These are phyloP conservation scores for Chelon auratus DNA, from an alignment of 2,797 vertebrate genomes.

Conservation along the genomic window DNA sequence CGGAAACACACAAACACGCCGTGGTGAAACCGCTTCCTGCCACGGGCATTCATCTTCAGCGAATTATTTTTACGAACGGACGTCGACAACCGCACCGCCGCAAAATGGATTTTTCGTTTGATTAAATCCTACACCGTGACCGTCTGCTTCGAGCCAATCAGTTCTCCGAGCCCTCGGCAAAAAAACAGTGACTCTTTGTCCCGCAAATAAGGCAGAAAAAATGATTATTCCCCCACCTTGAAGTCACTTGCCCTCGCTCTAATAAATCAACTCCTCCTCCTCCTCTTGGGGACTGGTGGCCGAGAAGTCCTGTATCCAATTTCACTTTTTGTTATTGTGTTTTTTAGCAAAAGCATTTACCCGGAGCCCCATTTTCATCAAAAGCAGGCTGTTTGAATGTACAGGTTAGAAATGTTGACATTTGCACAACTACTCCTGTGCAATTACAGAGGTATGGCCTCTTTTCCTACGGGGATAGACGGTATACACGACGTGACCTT, in stretches of 20 bases:
- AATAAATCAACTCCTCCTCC: slow-evolving; percentile 51
- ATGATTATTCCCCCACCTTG: slow-evolving; percentile 48
- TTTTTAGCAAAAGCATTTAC: slow-evolving; percentile 58
- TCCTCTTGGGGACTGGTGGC: slow-evolving; percentile 35
- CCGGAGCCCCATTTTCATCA: slow-evolving; percentile 62
- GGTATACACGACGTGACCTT: slow-evolving; percentile 62
- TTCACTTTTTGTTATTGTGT: slow-evolving; percentile 67
- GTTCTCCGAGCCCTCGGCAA: slow-evolving; percentile 34
- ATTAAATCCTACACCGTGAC: slow-evolving; percentile 37
- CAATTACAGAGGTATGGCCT: slow-evolving; percentile 59
- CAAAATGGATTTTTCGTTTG: slow-evolving; percentile 52
- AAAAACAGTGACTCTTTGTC: slow-evolving; percentile 58
- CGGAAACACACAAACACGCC: slow-evolving; percentile 10
- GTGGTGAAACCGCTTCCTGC: slow-evolving; percentile 18
- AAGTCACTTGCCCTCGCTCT: slow-evolving; percentile 36
- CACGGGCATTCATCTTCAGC: slow-evolving; percentile 43
- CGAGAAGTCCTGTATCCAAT: slow-evolving; percentile 47
- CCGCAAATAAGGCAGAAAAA: slow-evolving; percentile 43
- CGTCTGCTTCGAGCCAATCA: slow-evolving; percentile 21
- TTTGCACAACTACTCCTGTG: slow-evolving; percentile 43
- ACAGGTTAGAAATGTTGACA: slow-evolving; percentile 41
- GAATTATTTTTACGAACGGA: slow-evolving; percentile 63
- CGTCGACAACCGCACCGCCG: slow-evolving; percentile 38
- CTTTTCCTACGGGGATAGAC: slow-evolving; percentile 50
- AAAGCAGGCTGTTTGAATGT: slow-evolving; percentile 48